Evolutionary conservation across 2,797 vertebrate species (phyloP).

Genomic region (Pseudotriccus pelzelni): DNA sequence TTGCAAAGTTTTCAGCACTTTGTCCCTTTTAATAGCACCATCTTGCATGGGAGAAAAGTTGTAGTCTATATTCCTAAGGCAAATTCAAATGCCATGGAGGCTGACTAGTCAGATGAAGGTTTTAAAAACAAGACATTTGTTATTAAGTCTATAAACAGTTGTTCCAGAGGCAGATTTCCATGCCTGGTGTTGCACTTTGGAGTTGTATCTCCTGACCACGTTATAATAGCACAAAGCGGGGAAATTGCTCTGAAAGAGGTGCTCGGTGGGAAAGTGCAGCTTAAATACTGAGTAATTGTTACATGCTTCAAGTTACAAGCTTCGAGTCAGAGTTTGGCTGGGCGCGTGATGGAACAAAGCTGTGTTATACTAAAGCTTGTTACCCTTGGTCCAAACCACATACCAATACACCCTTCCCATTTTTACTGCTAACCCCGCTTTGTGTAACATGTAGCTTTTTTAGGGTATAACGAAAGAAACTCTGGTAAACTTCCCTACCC

Average conservation of each 20-base stretch:
- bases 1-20: neutral
- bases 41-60: neutral
- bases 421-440: neutral
- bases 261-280: neutral
- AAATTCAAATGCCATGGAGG: neutral
- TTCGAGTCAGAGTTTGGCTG: neutral
- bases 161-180: neutral
- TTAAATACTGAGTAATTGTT: neutral
- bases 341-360: fast-evolving
- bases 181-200: neutral
- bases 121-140: neutral
- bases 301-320: neutral
- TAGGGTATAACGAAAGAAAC: neutral
- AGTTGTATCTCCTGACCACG: neutral
- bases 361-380: neutral
- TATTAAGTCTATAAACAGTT: neutral
- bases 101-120: neutral
- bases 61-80: neutral
- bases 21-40: neutral
- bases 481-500: neutral
- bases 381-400: neutral
- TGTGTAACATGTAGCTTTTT: neutral
- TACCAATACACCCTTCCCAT: neutral
- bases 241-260: neutral
- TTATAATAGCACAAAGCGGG: neutral